Evolutionary conservation across 2,113 vertebrate species (phyloP).

Genomic region (Grantiella picta): DNA sequence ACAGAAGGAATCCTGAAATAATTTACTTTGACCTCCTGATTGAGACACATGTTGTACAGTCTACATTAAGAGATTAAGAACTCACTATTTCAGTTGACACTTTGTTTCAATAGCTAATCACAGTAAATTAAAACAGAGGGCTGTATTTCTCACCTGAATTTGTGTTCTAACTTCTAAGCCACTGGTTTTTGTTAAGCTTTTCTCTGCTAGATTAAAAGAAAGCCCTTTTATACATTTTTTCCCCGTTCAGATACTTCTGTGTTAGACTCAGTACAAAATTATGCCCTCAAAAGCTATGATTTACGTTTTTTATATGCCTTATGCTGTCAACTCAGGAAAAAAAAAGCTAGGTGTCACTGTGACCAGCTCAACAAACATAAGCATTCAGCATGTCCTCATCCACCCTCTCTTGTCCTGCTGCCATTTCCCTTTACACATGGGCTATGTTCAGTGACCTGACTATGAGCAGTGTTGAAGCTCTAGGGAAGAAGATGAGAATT

Average conservation of each 20-base stretch:
- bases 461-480: not conserved
- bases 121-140: not conserved
- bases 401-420: constrained; percentile 32
- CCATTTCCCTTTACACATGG: constrained; percentile 12
- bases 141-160: not conserved
- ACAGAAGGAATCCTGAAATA: not conserved
- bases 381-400: constrained; percentile 11
- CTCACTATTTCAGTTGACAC: not conserved
- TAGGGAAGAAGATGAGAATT: constrained; percentile 27
- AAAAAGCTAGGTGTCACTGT: constrained; percentile 46
- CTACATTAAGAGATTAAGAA: not conserved
- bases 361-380: not conserved
- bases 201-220: not conserved
- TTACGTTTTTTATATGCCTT: not conserved
- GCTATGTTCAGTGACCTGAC: constrained; percentile 32
- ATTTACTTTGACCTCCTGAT: not conserved
- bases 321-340: not conserved
- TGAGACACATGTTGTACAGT: not conserved
- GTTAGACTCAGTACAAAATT: not conserved
- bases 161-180: not conserved
- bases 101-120: not conserved
- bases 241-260: not conserved
- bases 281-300: not conserved
- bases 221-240: not conserved
- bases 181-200: not conserved